Conservation (phyloP, 1,140 invertebrate species). For the Brachionus sp. region DNA sequence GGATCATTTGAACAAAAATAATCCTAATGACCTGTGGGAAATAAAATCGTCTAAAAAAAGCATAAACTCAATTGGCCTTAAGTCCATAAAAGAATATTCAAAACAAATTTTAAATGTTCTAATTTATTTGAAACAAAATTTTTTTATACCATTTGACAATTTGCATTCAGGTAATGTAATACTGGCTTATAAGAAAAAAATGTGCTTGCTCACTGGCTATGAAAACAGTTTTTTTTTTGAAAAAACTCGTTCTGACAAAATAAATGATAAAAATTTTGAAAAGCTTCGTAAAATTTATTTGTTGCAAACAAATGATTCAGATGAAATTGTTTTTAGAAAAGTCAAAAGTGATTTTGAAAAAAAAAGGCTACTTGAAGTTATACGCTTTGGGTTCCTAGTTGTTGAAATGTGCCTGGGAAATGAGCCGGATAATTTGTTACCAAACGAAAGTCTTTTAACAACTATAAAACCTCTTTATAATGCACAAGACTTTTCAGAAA, state of each 20-base stretch:
- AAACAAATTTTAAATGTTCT: conserved; percentile 32
- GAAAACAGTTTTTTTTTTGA: conserved; percentile 11
- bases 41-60: neutral
- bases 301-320: neutral
- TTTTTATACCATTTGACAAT: conserved; percentile 1
- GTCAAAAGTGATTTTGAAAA: neutral
- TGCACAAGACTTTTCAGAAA: neutral
- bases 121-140: conserved; percentile 39
- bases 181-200: conserved; percentile 19
- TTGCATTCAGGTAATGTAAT: conserved; percentile 44
- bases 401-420: conserved; percentile 11
- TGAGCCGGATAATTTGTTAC: neutral
- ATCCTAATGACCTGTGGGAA: neutral
- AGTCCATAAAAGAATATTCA: conserved; percentile 19
- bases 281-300: conserved; percentile 14
- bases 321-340: conserved; percentile 12
- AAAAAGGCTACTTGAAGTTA: neutral
- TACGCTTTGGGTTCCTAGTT: conserved; percentile 2
- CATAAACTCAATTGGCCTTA: neutral
- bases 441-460: neutral
- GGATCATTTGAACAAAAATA: neutral
- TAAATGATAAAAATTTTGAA: neutral
- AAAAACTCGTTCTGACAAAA: neutral
- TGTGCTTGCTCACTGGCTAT: conserved; percentile 18
- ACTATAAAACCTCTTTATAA: neutral